Percentiles rank a stretch among this genome's conserved stretches.
These are phyloP conservation scores for Lobophora halterata DNA, from an alignment of 2,888 invertebrate genomes.

Conservation along the genomic window DNA sequence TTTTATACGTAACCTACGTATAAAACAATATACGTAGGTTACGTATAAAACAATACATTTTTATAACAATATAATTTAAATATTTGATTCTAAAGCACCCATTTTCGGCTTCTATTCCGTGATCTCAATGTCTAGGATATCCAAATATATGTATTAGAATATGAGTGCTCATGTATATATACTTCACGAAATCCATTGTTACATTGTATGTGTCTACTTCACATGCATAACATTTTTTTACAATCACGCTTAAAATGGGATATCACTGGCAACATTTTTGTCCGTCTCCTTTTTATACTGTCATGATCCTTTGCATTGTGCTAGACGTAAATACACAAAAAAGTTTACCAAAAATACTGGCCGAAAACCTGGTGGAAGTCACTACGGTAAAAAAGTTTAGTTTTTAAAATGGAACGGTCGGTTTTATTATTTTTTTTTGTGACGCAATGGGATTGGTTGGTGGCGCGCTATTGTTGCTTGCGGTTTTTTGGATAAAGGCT, in stretches of 20 bases:
- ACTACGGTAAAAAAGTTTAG: constrained; percentile 44
- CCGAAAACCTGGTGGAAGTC: constrained; percentile 45
- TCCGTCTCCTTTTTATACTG: constrained; percentile 66
- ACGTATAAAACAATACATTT: too few species aligned
- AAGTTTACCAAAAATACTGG: constrained; percentile 38
- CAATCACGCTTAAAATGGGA: constrained; percentile 64
- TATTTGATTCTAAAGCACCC: too few species aligned
- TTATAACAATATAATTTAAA: too few species aligned
- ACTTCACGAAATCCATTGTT: too few species aligned
- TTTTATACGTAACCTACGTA: too few species aligned
- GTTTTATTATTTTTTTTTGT: constrained; percentile 38
- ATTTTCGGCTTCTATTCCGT: too few species aligned
- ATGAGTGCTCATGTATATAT: too few species aligned
- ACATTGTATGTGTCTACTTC: too few species aligned
- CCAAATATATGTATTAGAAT: too few species aligned
- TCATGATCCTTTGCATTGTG: constrained; percentile 70
- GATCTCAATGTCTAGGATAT: too few species aligned
- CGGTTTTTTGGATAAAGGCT: constrained; percentile 30
- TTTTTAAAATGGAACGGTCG: constrained; percentile 42
- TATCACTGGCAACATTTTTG: constrained; percentile 55
- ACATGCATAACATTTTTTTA: too few species aligned
- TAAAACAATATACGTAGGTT: too few species aligned
- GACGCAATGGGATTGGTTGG: constrained; percentile 34
- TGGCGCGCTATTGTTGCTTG: constrained; percentile 40
- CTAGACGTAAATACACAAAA: constrained; percentile 59